These are phyloP conservation scores for Noctua fimbriata DNA, from an alignment of 2,888 invertebrate species.

Conservation along the genomic window DNA sequence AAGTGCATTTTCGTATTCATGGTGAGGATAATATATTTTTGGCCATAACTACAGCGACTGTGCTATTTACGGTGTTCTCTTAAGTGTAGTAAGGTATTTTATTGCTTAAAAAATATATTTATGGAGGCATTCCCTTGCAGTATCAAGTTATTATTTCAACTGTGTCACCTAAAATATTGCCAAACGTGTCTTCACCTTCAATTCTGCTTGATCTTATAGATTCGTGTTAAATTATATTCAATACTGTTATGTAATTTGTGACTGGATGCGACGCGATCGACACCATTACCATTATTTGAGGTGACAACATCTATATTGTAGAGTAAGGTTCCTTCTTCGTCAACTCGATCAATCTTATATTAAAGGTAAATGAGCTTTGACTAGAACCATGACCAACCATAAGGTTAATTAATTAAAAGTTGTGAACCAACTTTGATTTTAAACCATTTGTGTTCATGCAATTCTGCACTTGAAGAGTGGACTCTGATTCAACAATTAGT, in stretches of 20 bases:
- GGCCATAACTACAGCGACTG: too few species aligned
- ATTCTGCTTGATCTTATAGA: slow-evolving; percentile 40
- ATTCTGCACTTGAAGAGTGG: neutral
- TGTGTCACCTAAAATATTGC: slow-evolving; percentile 4
- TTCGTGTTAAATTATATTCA: slow-evolving; percentile 18
- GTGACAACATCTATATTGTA: slow-evolving; percentile 8
- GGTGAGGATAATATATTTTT: too few species aligned
- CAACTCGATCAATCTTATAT: neutral
- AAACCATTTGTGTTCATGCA: neutral
- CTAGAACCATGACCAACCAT: neutral
- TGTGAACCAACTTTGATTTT: too few species aligned
- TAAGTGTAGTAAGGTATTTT: neutral
- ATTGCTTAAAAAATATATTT: neutral
- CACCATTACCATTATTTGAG: slow-evolving; percentile 7
- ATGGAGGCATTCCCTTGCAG: neutral
- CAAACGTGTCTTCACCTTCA: slow-evolving; percentile 17
- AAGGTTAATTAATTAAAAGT: neutral
- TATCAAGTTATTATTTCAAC: neutral
- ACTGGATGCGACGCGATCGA: slow-evolving; percentile 5
- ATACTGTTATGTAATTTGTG: slow-evolving; percentile 21
- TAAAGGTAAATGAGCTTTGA: neutral
- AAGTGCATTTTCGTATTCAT: neutral
- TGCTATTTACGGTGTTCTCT: neutral
- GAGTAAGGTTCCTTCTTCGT: neutral
- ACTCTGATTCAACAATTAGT: neutral